Evolutionary conservation across 1,140 invertebrate species (phyloP).

Genomic region (Vanessa atalanta): DNA sequence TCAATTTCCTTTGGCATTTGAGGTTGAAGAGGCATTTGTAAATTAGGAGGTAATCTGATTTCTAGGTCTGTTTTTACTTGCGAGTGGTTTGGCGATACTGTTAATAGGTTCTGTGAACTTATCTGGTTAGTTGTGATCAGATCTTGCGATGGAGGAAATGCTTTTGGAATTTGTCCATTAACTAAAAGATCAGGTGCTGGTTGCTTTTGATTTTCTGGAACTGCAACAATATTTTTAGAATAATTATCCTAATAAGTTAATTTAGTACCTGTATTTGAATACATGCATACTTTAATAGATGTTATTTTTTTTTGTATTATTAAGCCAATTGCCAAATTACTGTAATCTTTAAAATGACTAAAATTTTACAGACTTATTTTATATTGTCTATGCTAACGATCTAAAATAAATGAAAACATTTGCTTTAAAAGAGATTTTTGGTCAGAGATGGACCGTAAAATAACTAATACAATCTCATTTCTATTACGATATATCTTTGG

Average conservation of each 20-base stretch:
- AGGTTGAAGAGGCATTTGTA: background rate
- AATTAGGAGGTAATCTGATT: slow-evolving; percentile 13
- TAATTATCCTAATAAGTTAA: background rate
- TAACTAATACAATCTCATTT: too few relatives aligned
- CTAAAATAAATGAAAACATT: too few relatives aligned
- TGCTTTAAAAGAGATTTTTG: too few relatives aligned
- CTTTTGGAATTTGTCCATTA: slow-evolving; percentile 47
- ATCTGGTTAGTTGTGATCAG: slow-evolving; percentile 34
- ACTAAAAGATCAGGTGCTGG: slow-evolving; percentile 65
- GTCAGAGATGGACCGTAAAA: too few relatives aligned
- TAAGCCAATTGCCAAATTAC: too few relatives aligned
- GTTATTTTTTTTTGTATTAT: too few relatives aligned
- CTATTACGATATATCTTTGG: too few relatives aligned
- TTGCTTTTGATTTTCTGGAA: slow-evolving; percentile 51
- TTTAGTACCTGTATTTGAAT: background rate
- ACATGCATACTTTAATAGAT: too few relatives aligned
- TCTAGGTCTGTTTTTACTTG: slow-evolving; percentile 35
- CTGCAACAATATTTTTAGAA: slow-evolving; percentile 19
- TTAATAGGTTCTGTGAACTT: slow-evolving; percentile 17
- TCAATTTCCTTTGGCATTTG: slow-evolving; percentile 20
- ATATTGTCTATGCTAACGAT: too few relatives aligned
- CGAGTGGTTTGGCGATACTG: slow-evolving; percentile 4
- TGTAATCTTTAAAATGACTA: too few relatives aligned
- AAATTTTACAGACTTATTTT: too few relatives aligned
- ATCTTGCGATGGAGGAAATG: slow-evolving; percentile 5